Percentiles rank a stretch among this genome's conserved stretches.
Conservation (phyloP, 2,113 vertebrate genomes). For the Onychostoma macrolepis region DNA sequence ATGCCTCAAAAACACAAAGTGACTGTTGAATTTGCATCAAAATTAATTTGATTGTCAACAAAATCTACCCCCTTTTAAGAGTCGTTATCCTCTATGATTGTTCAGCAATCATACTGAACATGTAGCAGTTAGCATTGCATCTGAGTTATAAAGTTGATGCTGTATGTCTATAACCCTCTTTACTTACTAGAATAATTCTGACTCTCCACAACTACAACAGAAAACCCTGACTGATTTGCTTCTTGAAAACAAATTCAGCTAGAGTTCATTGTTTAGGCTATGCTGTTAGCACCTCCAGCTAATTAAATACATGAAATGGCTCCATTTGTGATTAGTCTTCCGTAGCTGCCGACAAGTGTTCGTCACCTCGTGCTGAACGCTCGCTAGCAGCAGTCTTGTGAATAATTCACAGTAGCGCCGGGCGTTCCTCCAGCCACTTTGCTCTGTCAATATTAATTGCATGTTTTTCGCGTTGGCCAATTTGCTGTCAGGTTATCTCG, state of each 20-base stretch:
- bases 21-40: neutral
- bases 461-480: constrained; percentile 27
- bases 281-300: neutral
- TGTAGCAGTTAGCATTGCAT: neutral
- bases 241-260: neutral
- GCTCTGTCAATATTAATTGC: constrained; percentile 57
- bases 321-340: constrained; percentile 43
- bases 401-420: constrained; percentile 48
- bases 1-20: neutral
- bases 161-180: neutral
- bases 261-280: neutral
- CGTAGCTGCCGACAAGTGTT: constrained; percentile 46
- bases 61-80: neutral
- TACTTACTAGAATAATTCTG: neutral
- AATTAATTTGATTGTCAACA: neutral
- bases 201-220: neutral
- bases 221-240: neutral
- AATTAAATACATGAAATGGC: constrained; percentile 25
- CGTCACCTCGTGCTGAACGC: constrained; percentile 18
- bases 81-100: neutral
- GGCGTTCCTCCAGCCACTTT: constrained; percentile 44
- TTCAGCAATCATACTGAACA: neutral
- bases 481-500: constrained; percentile 35
- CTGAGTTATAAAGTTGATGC: neutral
- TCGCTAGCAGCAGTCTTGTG: constrained; percentile 30